phyloP scores from a whole-genome alignment of 2,888 invertebrate species.

The Hirtodrosophila confusa region DNA sequence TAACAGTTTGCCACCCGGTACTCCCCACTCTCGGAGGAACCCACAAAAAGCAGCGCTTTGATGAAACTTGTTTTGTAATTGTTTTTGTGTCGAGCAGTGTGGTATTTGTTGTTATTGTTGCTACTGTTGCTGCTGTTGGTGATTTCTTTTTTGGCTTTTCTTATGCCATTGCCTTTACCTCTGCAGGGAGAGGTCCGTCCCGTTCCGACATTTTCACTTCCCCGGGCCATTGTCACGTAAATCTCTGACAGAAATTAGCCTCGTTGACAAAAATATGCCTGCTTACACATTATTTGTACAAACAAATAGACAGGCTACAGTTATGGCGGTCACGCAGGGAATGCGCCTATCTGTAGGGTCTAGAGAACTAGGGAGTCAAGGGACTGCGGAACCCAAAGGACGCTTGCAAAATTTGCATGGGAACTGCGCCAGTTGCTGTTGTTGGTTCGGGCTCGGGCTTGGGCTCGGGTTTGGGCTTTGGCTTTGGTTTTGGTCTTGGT shows the following conservation, averaged over 20 bases:
- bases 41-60: conserved; percentile 46
- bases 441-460: conserved; percentile 24
- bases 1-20: background rate
- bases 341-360: conserved; percentile 10
- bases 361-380: background rate
- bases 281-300: conserved; percentile 80
- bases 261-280: conserved; percentile 80
- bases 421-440: conserved; percentile 70
- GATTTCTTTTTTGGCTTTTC: conserved; percentile 38
- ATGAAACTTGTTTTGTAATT: conserved; percentile 74
- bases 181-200: background rate
- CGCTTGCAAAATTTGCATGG: conserved; percentile 68
- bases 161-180: conserved; percentile 12
- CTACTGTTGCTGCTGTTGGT: conserved; percentile 17
- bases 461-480: conserved; percentile 1
- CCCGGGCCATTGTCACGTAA: conserved; percentile 75
- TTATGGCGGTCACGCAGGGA: conserved; percentile 43
- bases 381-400: conserved; percentile 1
- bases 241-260: conserved; percentile 79
- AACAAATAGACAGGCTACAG: conserved; percentile 68
- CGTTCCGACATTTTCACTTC: conserved; percentile 12
- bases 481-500: conserved; percentile 20
- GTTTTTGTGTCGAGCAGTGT: conserved; percentile 63
- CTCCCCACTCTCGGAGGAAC: conserved; percentile 7
- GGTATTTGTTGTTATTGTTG: conserved; percentile 27